Conservation (phyloP, 2,113 vertebrate genomes). For the Seriola rivoliana region DNA sequence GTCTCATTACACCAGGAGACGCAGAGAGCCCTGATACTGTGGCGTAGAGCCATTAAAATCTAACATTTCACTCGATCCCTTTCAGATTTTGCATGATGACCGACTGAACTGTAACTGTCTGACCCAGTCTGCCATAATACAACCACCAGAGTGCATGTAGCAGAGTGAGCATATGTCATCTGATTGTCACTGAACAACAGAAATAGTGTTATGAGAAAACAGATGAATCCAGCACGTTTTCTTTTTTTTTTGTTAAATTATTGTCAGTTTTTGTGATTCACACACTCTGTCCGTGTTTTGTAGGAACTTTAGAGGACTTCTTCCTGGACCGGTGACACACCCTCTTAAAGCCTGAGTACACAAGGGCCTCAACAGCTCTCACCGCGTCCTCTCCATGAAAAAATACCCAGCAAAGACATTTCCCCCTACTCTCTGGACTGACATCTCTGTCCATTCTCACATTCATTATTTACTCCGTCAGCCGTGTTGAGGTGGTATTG, state of each 20-base stretch:
- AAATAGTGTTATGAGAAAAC: not conserved
- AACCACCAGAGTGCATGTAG: not conserved
- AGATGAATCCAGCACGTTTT: too few relatives aligned
- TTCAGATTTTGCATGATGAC: constrained; percentile 7
- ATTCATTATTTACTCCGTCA: constrained; percentile 67
- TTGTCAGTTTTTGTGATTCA: not conserved
- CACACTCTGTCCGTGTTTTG: not conserved
- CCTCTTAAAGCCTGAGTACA: constrained; percentile 52
- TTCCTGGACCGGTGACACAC: constrained; percentile 72
- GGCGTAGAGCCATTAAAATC: constrained; percentile 54
- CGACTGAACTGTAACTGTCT: constrained; percentile 31
- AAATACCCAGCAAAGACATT: constrained; percentile 16
- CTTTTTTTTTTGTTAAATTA: too few relatives aligned
- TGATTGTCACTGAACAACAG: constrained; percentile 19
- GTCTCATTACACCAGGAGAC: constrained; percentile 52
- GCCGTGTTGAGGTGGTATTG: constrained; percentile 30
- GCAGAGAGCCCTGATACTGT: constrained; percentile 29
- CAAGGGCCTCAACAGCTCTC: constrained; percentile 29
- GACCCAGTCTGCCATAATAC: constrained; percentile 3
- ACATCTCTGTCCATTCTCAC: constrained; percentile 55
- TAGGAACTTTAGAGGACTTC: constrained; percentile 63
- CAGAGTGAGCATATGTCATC: not conserved
- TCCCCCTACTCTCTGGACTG: constrained; percentile 37
- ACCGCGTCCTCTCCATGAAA: not conserved
- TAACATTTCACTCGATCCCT: constrained; percentile 65